A percentile compares a stretch with the other conserved stretches of the same genome.
Conservation (phyloP, 2,113 vertebrate genomes). For the Gallinago undulata region DNA sequence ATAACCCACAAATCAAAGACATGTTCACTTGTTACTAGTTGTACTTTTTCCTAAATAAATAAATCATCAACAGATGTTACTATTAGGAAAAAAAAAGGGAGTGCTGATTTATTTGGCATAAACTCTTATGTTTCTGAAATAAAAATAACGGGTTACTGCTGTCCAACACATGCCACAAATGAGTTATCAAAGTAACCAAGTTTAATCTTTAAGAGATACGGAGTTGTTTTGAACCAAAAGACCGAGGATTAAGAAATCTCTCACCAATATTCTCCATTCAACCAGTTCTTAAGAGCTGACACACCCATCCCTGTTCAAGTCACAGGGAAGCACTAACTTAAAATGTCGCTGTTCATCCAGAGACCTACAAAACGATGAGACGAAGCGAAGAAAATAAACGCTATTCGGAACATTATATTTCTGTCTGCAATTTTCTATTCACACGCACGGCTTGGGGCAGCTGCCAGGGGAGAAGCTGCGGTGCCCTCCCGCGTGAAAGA, state of each 20-base stretch:
- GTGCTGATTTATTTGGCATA: neutral
- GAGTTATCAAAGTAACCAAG: neutral
- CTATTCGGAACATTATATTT: neutral
- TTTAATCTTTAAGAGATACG: neutral
- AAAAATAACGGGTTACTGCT: neutral
- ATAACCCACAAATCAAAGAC: neutral
- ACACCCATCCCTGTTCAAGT: neutral
- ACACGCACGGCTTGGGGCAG: neutral
- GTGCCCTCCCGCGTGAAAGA: fast-evolving
- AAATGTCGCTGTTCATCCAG: neutral
- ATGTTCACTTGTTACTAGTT: neutral
- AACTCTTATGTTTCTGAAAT: neutral
- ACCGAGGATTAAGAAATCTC: neutral
- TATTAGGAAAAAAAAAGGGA: neutral
- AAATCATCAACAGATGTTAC: slow-evolving; percentile 3
- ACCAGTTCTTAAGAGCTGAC: neutral
- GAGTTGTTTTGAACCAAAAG: neutral
- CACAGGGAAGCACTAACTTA: neutral
- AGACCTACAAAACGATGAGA: neutral
- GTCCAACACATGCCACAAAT: neutral
- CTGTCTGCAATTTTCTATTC: neutral
- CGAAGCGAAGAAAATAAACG: neutral
- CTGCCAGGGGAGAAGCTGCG: neutral
- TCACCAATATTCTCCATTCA: neutral
- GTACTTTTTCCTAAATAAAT: neutral